These are phyloP conservation scores for Apogon hyalosoma DNA, from an alignment of 2,797 vertebrate genomes.

Conservation along the genomic window DNA sequence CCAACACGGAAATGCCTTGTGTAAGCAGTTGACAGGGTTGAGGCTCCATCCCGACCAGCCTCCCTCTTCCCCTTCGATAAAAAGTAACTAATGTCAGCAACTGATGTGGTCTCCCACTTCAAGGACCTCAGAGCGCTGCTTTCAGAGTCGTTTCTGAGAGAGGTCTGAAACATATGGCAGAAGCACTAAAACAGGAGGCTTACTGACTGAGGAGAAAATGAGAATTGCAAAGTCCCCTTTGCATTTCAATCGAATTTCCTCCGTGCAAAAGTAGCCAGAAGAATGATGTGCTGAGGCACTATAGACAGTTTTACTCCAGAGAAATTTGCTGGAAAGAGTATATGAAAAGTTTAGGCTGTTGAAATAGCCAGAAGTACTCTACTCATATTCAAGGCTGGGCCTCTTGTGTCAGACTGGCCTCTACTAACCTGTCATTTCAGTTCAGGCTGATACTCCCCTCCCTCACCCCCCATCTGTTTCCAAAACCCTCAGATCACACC, in stretches of 20 bases:
- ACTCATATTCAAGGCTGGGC: constrained; percentile 45
- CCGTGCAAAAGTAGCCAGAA: not conserved
- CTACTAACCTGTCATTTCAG: constrained; percentile 73
- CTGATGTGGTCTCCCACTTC: constrained; percentile 64
- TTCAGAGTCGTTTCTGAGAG: constrained; percentile 47
- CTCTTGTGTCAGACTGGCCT: constrained; percentile 59
- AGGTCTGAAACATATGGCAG: constrained; percentile 62
- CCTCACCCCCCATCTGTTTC: constrained; percentile 65
- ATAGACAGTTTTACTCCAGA: constrained; percentile 36
- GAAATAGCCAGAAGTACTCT: constrained; percentile 45
- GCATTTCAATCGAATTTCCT: constrained; percentile 45
- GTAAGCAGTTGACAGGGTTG: constrained; percentile 62
- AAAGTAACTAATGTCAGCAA: constrained; percentile 69
- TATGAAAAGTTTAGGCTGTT: constrained; percentile 41
- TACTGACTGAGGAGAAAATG: constrained; percentile 43
- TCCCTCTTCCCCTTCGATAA: constrained; percentile 50
- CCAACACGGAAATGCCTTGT: constrained; percentile 73
- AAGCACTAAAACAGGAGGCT: constrained; percentile 54
- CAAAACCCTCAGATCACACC: constrained; percentile 77
- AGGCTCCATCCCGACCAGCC: constrained; percentile 51
- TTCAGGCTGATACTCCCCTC: constrained; percentile 50
- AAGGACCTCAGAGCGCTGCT: constrained; percentile 48
- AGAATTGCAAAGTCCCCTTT: constrained; percentile 35
- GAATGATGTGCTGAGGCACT: constrained; percentile 29
- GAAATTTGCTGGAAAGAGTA: constrained; percentile 45